Conservation (phyloP, 2,113 vertebrate species). For the Oenanthe oenanthe region DNA sequence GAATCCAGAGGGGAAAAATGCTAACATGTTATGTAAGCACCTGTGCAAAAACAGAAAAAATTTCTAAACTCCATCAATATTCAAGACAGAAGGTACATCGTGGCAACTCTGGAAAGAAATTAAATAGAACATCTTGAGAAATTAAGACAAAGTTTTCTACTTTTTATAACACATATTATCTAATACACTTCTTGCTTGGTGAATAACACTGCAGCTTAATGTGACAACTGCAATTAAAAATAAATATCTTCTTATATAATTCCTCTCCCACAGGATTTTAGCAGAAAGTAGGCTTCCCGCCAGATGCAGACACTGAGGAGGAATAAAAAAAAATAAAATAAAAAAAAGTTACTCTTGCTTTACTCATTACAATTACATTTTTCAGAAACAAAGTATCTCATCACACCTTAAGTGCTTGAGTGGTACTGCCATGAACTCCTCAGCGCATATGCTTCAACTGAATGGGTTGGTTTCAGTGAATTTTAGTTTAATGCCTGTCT, state of each 20-base stretch:
- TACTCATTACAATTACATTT: background rate
- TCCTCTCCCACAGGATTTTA: conserved; percentile 43
- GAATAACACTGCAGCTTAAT: conserved; percentile 56
- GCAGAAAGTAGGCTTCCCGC: background rate
- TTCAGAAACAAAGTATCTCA: background rate
- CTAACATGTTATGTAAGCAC: background rate
- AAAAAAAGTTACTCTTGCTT: background rate
- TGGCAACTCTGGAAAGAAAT: background rate
- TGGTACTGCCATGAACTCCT: background rate
- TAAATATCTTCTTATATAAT: conserved; percentile 61
- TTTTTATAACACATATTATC: background rate
- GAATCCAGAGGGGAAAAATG: background rate
- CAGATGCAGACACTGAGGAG: background rate
- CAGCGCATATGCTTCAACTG: background rate
- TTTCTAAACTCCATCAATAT: background rate
- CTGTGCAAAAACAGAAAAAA: background rate
- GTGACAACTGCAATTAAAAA: conserved; percentile 67
- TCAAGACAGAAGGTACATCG: background rate
- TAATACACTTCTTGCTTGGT: conserved; percentile 14
- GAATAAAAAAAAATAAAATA: background rate
- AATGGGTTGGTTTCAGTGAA: fast-evolving
- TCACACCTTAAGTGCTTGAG: background rate
- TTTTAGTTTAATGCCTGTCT: background rate
- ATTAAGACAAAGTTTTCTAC: background rate
- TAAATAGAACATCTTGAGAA: background rate